These are phyloP conservation scores for Halesus radiatus DNA, from an alignment of 1,140 invertebrate species.

Conservation along the genomic window DNA sequence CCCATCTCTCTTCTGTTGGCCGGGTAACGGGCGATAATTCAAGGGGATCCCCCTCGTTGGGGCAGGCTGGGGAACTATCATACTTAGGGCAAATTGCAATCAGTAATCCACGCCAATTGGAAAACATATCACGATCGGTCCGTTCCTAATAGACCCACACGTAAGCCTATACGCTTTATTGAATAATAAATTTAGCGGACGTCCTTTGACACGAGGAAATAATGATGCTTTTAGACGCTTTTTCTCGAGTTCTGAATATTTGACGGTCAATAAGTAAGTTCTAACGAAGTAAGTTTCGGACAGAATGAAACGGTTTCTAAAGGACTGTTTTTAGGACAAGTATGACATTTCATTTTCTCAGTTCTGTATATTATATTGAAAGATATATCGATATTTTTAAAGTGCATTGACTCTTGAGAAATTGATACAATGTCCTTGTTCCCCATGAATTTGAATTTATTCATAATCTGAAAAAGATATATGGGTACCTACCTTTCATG, in stretches of 20 bases:
- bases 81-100: conserved; percentile 46
- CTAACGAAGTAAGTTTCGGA: too few species aligned
- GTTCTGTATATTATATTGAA: too few species aligned
- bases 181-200: conserved; percentile 21
- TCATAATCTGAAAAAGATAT: too few species aligned
- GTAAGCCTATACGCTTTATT: conserved; percentile 17
- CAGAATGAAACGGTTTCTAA: too few species aligned
- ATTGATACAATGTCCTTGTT: too few species aligned
- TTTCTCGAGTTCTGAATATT: neutral
- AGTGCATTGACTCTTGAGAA: too few species aligned
- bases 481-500: too few species aligned
- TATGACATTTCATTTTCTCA: too few species aligned
- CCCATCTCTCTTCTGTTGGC: neutral
- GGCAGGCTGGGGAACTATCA: conserved; percentile 18
- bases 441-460: too few species aligned
- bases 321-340: too few species aligned
- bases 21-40: conserved; percentile 9
- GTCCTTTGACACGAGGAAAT: neutral
- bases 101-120: conserved; percentile 29
- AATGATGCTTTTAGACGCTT: neutral
- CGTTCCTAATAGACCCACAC: conserved; percentile 17
- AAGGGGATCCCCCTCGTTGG: conserved; percentile 12
- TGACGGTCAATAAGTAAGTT: too few species aligned
- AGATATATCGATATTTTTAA: too few species aligned
- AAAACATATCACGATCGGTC: conserved; percentile 27